Evolutionary conservation across 2,113 vertebrate species (phyloP), one percentile per base, ranked within the genome.

Genomic region (Gadus chalcogrammus): DNA sequence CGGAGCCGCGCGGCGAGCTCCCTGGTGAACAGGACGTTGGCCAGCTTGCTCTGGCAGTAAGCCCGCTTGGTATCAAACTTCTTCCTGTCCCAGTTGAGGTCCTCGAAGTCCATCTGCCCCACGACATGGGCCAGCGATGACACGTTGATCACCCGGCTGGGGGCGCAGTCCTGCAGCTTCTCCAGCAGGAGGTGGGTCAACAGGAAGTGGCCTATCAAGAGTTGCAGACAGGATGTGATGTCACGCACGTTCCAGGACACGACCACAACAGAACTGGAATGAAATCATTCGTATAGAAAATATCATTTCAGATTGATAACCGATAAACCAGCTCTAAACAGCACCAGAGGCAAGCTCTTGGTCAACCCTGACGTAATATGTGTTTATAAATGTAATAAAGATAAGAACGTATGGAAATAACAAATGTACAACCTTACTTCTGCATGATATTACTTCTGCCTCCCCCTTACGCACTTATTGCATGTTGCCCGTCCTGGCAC

Each of bases 1-100:
- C 92, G 84, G 68, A 96, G 91, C 71, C 84, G 88, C 74, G 84
- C 91, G 74, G 93, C 93, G 67, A 96, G 90, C 81, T 95, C 94
- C 82, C 84, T 91, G 69, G 93, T 94, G 79, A 95, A 95, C 75
- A 96, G 87, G 70, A 95, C 81, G 1, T 92, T 74, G 27, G 94
- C 94, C 56, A 96, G 92, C 87, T 96, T 96, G 87, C 94, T 96
- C 84, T 95, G 94, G 85, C 94, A 95, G 84, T 96, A 96, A 52
- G 94, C 94, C 12, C 84, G 91, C 78, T 94, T 96, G 4, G 94
- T 93, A 78, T 95, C 72, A 66, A 92, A 96, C 84, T 88, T 92
- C 88, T 87, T 93, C 69, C 78, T 89, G 80, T 94, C 91, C 94
- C 93, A 95, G 87, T 95, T 94, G 77, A 95, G 78, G 83, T 96